Evolutionary conservation across 1,140 invertebrate species (phyloP).

Genomic region (Drosophila paulistorum): DNA sequence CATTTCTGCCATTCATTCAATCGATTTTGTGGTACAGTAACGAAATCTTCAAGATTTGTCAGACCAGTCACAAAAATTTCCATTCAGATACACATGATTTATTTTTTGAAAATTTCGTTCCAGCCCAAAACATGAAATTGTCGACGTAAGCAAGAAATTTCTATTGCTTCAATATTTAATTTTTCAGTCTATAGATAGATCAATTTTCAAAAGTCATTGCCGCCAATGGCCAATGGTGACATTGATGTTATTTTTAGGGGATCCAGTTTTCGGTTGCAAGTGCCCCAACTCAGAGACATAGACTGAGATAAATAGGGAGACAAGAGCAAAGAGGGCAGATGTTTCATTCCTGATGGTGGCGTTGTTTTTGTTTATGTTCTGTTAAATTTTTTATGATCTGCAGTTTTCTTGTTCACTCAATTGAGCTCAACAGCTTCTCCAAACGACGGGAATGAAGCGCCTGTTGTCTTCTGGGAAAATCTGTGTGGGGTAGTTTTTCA

Average conservation of each 20-base stretch:
- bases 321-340: conserved; percentile 32
- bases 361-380: conserved; percentile 48
- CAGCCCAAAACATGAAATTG: too few relatives aligned
- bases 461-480: conserved; percentile 45
- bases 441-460: neutral
- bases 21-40: too few relatives aligned
- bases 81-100: too few relatives aligned
- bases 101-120: too few relatives aligned
- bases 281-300: conserved; percentile 9
- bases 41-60: too few relatives aligned
- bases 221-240: conserved; percentile 32
- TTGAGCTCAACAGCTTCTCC: conserved; percentile 36
- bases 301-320: neutral
- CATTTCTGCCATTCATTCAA: too few relatives aligned
- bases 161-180: neutral
- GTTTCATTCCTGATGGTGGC: conserved; percentile 19
- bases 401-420: conserved; percentile 31
- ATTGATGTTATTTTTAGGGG: conserved; percentile 54
- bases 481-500: conserved; percentile 55
- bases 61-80: too few relatives aligned
- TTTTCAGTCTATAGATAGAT: neutral
- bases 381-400: conserved; percentile 55
- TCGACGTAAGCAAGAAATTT: neutral
- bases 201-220: conserved; percentile 36
- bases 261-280: conserved; percentile 36